Conservation (phyloP, 2,888 invertebrate species). For the Cheilosia soror region DNA sequence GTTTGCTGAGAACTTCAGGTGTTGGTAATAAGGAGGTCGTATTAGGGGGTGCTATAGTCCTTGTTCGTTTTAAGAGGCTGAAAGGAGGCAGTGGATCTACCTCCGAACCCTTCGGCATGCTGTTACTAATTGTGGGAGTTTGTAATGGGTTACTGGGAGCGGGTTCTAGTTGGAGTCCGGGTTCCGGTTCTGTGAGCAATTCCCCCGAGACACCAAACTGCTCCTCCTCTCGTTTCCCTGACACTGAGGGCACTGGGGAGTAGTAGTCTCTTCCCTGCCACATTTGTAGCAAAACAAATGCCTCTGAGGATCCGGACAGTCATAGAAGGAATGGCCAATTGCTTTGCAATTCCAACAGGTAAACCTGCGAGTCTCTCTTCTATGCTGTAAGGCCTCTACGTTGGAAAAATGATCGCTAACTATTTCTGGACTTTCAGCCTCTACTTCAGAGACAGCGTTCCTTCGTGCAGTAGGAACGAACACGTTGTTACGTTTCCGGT, state of each 20-base stretch:
- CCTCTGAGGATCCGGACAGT: background rate
- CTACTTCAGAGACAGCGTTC: background rate
- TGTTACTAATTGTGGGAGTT: background rate
- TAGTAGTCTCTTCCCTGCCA: background rate
- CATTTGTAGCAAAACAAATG: background rate
- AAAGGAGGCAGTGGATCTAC: background rate
- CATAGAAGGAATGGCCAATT: background rate
- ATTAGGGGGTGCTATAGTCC: background rate
- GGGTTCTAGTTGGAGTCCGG: background rate
- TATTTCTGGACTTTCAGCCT: background rate
- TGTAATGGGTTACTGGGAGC: background rate
- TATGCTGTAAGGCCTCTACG: background rate
- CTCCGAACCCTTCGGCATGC: background rate
- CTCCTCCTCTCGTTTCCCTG: background rate
- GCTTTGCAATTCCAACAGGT: conserved; percentile 1
- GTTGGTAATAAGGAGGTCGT: background rate
- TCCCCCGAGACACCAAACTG: background rate
- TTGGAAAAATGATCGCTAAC: background rate
- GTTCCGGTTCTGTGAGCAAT: background rate
- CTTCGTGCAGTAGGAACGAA: no score
- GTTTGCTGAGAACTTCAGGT: background rate
- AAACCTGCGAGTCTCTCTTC: background rate
- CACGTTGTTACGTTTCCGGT: no score
- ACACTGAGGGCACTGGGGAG: background rate
- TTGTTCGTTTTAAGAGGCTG: background rate